Evolutionary conservation across 2,888 invertebrate genomes (phyloP).

Genomic region (Drosophila ochracea): DNA sequence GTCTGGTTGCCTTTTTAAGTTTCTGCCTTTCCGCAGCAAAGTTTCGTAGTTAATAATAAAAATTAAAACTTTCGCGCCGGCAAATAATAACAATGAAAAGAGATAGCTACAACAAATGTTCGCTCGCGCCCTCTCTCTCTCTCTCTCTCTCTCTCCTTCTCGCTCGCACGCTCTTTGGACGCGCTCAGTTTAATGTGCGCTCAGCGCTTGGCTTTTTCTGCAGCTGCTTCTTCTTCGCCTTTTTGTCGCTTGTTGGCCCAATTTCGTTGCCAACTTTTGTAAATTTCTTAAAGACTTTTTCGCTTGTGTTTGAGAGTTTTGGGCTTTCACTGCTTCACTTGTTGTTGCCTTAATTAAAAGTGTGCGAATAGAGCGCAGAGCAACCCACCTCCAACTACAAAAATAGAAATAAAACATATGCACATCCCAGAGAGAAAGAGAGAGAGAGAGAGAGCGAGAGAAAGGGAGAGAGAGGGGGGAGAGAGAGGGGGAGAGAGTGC

Average conservation of each 20-base stretch:
- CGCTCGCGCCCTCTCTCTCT: neutral
- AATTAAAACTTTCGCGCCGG: constrained; percentile 82
- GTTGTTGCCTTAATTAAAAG: constrained; percentile 54
- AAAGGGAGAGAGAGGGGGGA: accelerated
- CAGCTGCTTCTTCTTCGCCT: constrained; percentile 6
- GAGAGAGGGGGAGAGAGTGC: constrained; percentile 29
- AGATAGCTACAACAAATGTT: constrained; percentile 47
- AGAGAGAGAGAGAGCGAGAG: no score
- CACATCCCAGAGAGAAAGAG: constrained; percentile 33
- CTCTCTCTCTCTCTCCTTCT: constrained; percentile 3
- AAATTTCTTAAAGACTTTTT: constrained; percentile 56
- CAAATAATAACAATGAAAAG: constrained; percentile 79
- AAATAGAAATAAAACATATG: constrained; percentile 24
- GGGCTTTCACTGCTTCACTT: constrained; percentile 18
- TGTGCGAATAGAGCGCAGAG: constrained; percentile 16
- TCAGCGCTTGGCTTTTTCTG: constrained; percentile 5
- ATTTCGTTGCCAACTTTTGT: constrained; percentile 53
- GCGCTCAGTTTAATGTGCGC: constrained; percentile 11
- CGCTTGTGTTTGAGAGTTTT: constrained; percentile 8
- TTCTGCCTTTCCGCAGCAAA: constrained; percentile 68
- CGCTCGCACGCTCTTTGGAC: neutral
- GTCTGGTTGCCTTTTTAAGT: constrained; percentile 74
- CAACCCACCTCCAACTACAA: neutral
- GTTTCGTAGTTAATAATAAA: constrained; percentile 82
- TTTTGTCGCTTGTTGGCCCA: constrained; percentile 42